These are phyloP conservation scores for Gisinianus flammeolus DNA, from an alignment of 2,888 invertebrate species.

Conservation along the genomic window DNA sequence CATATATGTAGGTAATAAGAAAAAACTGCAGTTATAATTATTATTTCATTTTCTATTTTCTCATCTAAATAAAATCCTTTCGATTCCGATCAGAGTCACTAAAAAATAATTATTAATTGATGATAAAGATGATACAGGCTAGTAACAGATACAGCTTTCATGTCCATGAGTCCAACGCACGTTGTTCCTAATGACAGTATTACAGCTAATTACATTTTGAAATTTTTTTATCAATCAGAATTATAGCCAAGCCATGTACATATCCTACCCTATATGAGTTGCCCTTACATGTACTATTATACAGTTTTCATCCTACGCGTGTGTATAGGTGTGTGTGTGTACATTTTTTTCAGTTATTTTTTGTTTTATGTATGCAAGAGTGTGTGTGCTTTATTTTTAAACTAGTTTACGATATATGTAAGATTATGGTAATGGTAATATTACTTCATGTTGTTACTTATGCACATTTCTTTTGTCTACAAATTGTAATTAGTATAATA, in stretches of 20 bases:
- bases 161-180: not conserved
- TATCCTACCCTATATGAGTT: too few species aligned
- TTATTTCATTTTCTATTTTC: not conserved
- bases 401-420: not conserved
- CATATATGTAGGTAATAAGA: not conserved
- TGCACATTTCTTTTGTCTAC: slow-evolving; percentile 7
- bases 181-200: not conserved
- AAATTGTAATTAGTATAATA: not conserved
- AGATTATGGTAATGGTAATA: not conserved
- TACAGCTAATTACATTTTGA: not conserved
- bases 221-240: not conserved
- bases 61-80: slow-evolving; percentile 3
- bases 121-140: not conserved
- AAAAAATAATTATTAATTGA: not conserved
- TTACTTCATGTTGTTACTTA: not conserved
- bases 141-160: not conserved
- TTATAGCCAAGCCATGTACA: too few species aligned
- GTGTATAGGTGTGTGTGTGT: not conserved
- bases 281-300: too few species aligned
- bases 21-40: not conserved
- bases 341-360: not conserved
- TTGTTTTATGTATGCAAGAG: not conserved
- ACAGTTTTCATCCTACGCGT: not conserved
- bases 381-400: not conserved
- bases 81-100: not conserved